Evolutionary conservation across 2,797 vertebrate species (phyloP), one percentile per base, ranked within the genome.

Genomic region (Tapera naevia): DNA sequence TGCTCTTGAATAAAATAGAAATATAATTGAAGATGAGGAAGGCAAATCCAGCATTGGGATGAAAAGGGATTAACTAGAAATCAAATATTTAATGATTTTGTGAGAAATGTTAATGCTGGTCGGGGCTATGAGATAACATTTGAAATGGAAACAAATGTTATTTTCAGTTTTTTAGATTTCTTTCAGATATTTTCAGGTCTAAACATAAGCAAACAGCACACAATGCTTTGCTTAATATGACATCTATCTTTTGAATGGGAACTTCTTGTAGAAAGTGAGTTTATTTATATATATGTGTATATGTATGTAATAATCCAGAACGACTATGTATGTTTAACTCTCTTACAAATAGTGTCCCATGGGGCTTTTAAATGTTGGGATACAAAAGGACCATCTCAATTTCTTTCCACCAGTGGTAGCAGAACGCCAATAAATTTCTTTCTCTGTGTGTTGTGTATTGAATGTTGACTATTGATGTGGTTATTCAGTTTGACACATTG

Each of bases 21-120:
- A 66, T 13, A 6, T 76, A 87, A 87, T 86, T 89, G 89, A 89
- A 74, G 79, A 80, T 32, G 41, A 85, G 71, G 39, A 86, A 91
- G 75, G 56, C 65, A 89, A 93, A 82, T 30, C 32, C 50, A 41
- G 21, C 17, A 12, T 7, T 3, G 41, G 33, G 86, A 71, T 92
- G 75, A 91, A 86, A 89, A 80, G 60, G 61, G 39, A 53, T 78
- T 94, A 95, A 92, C 92, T 71, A 83, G 64, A 92, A 94, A 89
- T 86, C 60, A 88, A 93, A 74, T 80, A 74, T 89, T 80, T 71
- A 75, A 83, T 86, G 87, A 53, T 71, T 24, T 70, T 76, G 28
- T 54, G 41, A 82, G 89, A 51, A 89, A 21, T 48, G 30, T 81
- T 54, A 66, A 7, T 1, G 3, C 61, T 53, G 85, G 69, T 82